These are phyloP conservation scores for Timema podura DNA, from an alignment of 2,888 invertebrate genomes.

Conservation along the genomic window DNA sequence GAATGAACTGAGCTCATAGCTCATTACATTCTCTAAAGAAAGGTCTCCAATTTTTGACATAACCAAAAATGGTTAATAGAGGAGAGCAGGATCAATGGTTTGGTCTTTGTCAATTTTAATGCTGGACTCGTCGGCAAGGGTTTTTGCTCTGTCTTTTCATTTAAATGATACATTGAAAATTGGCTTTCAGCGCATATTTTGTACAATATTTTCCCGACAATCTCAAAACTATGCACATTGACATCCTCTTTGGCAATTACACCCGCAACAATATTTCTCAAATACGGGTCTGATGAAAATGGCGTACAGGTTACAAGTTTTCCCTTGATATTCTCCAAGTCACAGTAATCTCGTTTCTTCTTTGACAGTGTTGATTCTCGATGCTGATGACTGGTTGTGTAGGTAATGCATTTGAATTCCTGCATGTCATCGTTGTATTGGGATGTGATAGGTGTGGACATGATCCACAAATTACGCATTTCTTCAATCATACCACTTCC, in stretches of 20 bases:
- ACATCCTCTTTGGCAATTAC: not conserved
- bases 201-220: not conserved
- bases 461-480: not conserved
- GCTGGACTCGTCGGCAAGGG: not conserved
- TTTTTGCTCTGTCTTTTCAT: not conserved
- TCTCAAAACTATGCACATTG: constrained; percentile 1
- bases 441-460: not conserved
- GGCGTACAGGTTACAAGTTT: no score
- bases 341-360: not conserved
- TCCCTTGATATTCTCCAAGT: not conserved
- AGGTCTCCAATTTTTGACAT: not conserved
- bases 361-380: not conserved
- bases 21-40: not conserved
- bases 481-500: not conserved
- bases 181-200: not conserved
- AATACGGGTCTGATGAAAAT: no score
- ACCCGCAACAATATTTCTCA: no score
- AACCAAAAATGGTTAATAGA: not conserved
- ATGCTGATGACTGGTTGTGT: not conserved
- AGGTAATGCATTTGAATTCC: not conserved
- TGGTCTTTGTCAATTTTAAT: not conserved
- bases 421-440: constrained; percentile 1
- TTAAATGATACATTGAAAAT: not conserved
- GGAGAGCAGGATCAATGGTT: not conserved
- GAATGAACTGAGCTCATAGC: not conserved